These are phyloP conservation scores for Sepioteuthis lessoniana DNA, from an alignment of 2,888 invertebrate species.

Conservation along the genomic window DNA sequence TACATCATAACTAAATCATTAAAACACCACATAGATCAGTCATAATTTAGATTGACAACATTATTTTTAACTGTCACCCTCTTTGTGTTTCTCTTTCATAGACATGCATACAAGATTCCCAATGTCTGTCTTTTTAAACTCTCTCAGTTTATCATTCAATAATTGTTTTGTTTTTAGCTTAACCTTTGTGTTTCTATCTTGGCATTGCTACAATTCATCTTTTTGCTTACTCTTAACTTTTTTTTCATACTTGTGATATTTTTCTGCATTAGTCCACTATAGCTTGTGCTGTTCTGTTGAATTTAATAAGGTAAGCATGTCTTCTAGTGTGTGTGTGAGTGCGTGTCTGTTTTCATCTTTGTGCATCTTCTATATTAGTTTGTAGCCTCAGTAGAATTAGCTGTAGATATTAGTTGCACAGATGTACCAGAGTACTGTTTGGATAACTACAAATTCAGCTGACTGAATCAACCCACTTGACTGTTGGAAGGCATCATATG, in stretches of 20 bases:
- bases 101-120: background rate
- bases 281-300: background rate
- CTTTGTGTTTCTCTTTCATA: background rate
- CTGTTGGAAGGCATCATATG: no score
- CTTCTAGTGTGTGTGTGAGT: background rate
- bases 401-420: background rate
- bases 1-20: background rate
- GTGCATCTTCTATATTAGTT: background rate
- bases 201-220: background rate
- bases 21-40: background rate
- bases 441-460: no score
- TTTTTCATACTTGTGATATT: background rate
- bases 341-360: background rate
- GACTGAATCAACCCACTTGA: no score
- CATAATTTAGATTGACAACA: background rate
- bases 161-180: background rate
- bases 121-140: background rate
- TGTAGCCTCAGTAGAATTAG: background rate
- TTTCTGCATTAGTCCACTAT: background rate
- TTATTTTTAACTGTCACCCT: background rate
- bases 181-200: background rate
- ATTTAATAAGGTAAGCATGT: background rate
- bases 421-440: no score
- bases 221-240: background rate
- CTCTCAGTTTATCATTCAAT: background rate